These are phyloP conservation scores for Physeter macrocephalus DNA, from an alignment of 2,113 vertebrate species.

Conservation along the genomic window DNA sequence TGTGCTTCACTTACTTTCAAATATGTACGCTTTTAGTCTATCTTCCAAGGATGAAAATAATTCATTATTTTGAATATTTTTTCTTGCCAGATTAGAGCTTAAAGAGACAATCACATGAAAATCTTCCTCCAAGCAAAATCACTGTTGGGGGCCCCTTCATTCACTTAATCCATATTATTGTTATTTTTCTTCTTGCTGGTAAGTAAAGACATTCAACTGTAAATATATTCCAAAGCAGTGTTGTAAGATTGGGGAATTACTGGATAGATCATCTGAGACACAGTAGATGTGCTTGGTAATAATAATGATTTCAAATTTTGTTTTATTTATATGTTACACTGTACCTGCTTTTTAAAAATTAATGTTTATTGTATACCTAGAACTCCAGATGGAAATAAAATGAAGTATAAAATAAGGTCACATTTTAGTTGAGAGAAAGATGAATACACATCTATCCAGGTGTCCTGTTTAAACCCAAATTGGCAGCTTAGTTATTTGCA, in stretches of 20 bases:
- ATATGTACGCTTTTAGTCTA: constrained; percentile 62
- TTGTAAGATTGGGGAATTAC: not conserved
- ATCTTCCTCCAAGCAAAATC: constrained; percentile 34
- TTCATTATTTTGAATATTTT: constrained; percentile 72
- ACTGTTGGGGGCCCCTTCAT: constrained; percentile 21
- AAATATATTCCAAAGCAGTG: not conserved
- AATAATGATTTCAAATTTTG: not conserved
- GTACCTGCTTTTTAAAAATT: not conserved
- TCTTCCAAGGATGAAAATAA: constrained; percentile 66
- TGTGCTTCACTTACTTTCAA: not conserved
- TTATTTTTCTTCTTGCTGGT: not conserved
- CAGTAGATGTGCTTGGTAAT: not conserved
- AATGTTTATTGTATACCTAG: not conserved
- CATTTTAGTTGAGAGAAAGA: not conserved
- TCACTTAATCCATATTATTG: not conserved
- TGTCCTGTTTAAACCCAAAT: not conserved
- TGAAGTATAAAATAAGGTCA: not conserved
- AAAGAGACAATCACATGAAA: constrained; percentile 64
- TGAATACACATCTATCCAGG: not conserved
- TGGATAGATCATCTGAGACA: not conserved
- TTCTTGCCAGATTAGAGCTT: constrained; percentile 61
- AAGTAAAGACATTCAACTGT: not conserved
- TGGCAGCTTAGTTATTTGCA: not conserved
- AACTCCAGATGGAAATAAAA: not conserved
- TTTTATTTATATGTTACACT: not conserved